Evolutionary conservation across 1,140 invertebrate species (phyloP).

Genomic region (Popillia japonica): DNA sequence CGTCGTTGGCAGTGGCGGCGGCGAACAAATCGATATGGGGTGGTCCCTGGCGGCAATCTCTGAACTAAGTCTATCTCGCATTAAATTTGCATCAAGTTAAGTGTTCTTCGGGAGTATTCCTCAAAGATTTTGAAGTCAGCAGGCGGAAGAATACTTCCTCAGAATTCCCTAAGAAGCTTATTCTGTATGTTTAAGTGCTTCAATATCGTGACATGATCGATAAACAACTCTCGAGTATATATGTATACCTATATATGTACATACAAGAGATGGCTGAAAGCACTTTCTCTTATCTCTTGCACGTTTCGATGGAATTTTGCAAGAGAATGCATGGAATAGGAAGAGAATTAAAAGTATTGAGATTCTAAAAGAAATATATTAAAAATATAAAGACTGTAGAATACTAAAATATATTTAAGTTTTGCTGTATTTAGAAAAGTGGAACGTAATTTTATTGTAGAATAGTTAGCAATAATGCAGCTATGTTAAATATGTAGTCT

Average conservation of each 20-base stretch:
- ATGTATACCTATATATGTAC: neutral
- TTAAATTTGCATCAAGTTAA: slow-evolving; percentile 60
- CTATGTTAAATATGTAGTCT: too few relatives aligned
- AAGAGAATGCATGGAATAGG: neutral
- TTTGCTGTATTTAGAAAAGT: too few relatives aligned
- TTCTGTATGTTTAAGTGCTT: slow-evolving; percentile 55
- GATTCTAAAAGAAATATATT: neutral
- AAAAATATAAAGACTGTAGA: neutral
- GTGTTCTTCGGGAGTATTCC: slow-evolving; percentile 51
- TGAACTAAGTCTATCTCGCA: slow-evolving; percentile 55
- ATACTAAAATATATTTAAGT: too few relatives aligned
- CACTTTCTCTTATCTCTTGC: slow-evolving; percentile 37
- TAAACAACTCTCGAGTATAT: slow-evolving; percentile 48
- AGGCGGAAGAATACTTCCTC: slow-evolving; percentile 56
- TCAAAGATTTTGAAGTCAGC: slow-evolving; percentile 53
- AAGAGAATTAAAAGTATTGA: neutral
- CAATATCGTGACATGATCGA: slow-evolving; percentile 58
- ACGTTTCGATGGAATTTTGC: slow-evolving; percentile 38
- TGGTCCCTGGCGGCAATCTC: slow-evolving; percentile 51
- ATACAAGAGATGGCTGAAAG: slow-evolving; percentile 13
- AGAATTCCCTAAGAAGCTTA: slow-evolving; percentile 59
- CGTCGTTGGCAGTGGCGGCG: slow-evolving; percentile 6
- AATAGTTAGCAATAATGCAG: too few relatives aligned
- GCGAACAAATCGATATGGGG: slow-evolving; percentile 48
- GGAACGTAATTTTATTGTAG: too few relatives aligned